Percentiles rank a stretch among this genome's conserved stretches.
phyloP scores from a whole-genome alignment of 2,888 invertebrate genomes.

The Philopedon plagiatum region DNA sequence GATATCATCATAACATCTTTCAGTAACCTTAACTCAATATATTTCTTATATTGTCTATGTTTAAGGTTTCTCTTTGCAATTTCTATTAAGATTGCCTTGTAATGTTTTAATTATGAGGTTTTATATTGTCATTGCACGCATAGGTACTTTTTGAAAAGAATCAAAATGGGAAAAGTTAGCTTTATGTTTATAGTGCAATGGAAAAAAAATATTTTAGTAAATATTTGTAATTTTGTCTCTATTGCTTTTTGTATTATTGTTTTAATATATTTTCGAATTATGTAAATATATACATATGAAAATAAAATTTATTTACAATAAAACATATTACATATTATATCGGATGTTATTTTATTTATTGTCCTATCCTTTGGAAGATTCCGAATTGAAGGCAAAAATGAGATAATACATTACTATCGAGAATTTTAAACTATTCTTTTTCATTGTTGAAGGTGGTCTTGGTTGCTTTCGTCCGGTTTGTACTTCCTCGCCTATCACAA shows the following conservation, averaged over 20 bases:
- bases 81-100: conserved; percentile 33
- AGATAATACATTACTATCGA: too few relatives aligned
- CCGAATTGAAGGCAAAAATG: not conserved
- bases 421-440: too few relatives aligned
- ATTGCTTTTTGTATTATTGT: conserved; percentile 61
- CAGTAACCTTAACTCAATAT: conserved; percentile 68
- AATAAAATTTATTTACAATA: conserved; percentile 61
- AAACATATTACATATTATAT: conserved; percentile 52
- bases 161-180: conserved; percentile 5
- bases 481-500: too few relatives aligned
- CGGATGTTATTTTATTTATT: conserved; percentile 20
- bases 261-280: conserved; percentile 65
- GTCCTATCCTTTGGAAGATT: not conserved
- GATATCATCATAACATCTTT: not conserved
- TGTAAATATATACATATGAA: conserved; percentile 69
- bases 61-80: conserved; percentile 59
- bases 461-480: too few relatives aligned
- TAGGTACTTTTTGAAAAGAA: conserved; percentile 31
- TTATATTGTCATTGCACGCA: conserved; percentile 27
- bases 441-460: too few relatives aligned
- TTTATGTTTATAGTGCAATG: conserved; percentile 12
- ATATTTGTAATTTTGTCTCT: conserved; percentile 58
- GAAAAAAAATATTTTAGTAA: conserved; percentile 10
- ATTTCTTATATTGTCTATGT: conserved; percentile 66
- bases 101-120: conserved; percentile 49